Percentiles rank a stretch among this genome's conserved stretches.
phyloP scores from a whole-genome alignment of 2,113 vertebrate species.

The Macrotis lagotis region DNA sequence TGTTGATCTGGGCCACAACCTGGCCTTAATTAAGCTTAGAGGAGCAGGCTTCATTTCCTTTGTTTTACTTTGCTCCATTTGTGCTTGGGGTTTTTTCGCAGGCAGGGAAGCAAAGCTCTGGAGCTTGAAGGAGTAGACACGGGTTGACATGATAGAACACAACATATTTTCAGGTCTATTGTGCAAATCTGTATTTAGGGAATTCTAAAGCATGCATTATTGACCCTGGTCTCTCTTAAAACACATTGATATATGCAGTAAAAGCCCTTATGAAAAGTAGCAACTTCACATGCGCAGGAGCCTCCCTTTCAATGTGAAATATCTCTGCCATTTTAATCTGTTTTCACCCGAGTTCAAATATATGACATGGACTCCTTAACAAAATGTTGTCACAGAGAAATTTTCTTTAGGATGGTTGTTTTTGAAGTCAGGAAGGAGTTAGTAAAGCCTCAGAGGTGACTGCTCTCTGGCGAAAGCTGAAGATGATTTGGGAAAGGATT shows the following conservation, averaged over 20 bases:
- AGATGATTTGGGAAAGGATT: conserved; percentile 36
- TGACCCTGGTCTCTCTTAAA: conserved; percentile 83
- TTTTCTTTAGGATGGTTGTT: conserved; percentile 59
- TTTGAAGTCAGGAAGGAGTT: conserved; percentile 53
- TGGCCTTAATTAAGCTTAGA: conserved; percentile 41
- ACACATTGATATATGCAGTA: conserved; percentile 79
- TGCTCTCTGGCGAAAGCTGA: neutral
- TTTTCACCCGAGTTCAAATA: conserved; percentile 70
- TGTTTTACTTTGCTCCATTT: conserved; percentile 72
- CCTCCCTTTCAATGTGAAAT: conserved; percentile 82
- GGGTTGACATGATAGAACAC: conserved; percentile 77
- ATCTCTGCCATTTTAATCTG: conserved; percentile 75
- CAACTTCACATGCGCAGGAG: conserved; percentile 74
- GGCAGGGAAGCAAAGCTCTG: conserved; percentile 80
- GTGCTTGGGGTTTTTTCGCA: conserved; percentile 73
- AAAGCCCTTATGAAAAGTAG: conserved; percentile 83
- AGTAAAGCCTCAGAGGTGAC: conserved; percentile 23
- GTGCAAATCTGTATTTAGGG: conserved; percentile 84
- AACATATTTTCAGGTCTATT: conserved; percentile 84
- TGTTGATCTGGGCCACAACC: conserved; percentile 58
- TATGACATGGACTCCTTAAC: conserved; percentile 38
- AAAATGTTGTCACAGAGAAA: conserved; percentile 65
- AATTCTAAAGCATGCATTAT: conserved; percentile 83
- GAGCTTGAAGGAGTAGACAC: conserved; percentile 66
- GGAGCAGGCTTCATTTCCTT: conserved; percentile 61